These are phyloP conservation scores for Dipodomys spectabilis DNA, from an alignment of 2,113 vertebrate genomes.

Conservation along the genomic window DNA sequence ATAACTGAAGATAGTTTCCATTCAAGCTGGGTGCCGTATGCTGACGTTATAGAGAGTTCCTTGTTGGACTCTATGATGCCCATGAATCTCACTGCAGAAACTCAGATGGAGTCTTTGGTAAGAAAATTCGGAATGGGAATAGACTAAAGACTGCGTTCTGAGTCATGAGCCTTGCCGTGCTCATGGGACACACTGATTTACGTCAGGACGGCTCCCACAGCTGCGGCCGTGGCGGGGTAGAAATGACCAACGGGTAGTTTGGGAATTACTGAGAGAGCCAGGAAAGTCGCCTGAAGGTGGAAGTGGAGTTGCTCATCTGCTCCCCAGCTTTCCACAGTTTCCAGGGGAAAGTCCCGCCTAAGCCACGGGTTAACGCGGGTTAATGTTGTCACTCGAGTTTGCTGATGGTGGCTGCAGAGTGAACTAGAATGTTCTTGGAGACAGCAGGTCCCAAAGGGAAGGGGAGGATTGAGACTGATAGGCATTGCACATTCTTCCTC, in stretches of 20 bases:
- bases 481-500: neutral
- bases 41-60: neutral
- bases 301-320: neutral
- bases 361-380: neutral
- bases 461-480: neutral
- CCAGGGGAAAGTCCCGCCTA: neutral
- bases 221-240: neutral
- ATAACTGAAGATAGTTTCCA: neutral
- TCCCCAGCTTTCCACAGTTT: neutral
- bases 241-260: neutral
- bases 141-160: neutral
- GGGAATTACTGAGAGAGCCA: neutral
- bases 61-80: neutral
- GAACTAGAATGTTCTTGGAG: neutral
- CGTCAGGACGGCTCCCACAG: neutral
- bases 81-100: neutral
- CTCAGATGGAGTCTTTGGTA: neutral
- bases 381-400: neutral
- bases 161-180: neutral
- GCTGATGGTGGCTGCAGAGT: too few relatives aligned
- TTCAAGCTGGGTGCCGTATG: neutral
- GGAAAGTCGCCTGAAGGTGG: neutral
- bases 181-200: neutral
- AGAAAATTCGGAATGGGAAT: neutral
- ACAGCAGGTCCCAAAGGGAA: neutral